Conservation (phyloP, 2,113 vertebrate genomes). For the Delphinapterus leucas region DNA sequence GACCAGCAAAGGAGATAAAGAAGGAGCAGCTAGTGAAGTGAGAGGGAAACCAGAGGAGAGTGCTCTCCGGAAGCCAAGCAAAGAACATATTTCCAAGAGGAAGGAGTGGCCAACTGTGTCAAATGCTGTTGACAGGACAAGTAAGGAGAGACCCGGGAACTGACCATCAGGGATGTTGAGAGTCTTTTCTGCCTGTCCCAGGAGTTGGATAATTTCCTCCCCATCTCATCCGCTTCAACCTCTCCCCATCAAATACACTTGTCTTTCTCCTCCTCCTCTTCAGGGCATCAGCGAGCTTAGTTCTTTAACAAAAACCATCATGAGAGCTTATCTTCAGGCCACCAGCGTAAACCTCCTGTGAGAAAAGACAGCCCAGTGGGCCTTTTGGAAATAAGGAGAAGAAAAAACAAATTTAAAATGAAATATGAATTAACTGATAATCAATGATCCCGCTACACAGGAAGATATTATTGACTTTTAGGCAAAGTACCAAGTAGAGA, state of each 20-base stretch:
- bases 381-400: neutral
- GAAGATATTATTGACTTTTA: neutral
- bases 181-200: neutral
- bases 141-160: neutral
- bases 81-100: neutral
- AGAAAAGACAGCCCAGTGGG: neutral
- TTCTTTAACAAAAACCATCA: neutral
- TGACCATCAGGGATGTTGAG: rapidly evolving
- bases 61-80: neutral
- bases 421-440: neutral
- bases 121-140: neutral
- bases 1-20: neutral
- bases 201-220: neutral
- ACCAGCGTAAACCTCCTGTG: neutral
- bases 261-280: neutral
- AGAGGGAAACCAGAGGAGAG: neutral
- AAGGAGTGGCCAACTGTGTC: neutral
- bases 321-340: neutral
- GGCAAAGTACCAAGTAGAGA: neutral
- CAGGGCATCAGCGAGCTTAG: neutral
- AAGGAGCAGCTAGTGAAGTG: neutral
- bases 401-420: neutral
- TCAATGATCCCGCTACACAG: neutral
- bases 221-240: neutral
- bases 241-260: neutral